A percentile compares a stretch with the other conserved stretches of the same genome.
These are phyloP conservation scores for Ectemnius lituratus DNA, from an alignment of 2,888 invertebrate genomes.

Conservation along the genomic window DNA sequence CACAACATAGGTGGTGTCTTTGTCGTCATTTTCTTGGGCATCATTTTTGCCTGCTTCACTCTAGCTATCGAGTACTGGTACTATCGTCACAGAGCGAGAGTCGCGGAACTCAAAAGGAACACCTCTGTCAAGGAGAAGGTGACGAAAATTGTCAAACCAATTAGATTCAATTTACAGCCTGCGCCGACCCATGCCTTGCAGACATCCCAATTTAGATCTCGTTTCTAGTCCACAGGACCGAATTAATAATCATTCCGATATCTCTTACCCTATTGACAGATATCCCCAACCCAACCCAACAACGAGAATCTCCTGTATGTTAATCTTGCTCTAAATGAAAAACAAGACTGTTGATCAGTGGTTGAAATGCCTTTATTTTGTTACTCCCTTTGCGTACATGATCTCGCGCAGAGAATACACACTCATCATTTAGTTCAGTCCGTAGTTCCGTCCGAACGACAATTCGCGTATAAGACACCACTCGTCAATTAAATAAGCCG, in stretches of 20 bases:
- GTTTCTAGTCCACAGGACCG: conserved; percentile 33
- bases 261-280: too few relatives aligned
- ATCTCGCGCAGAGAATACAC: conserved; percentile 56
- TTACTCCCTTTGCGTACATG: conserved; percentile 69
- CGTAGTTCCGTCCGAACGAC: conserved; percentile 6
- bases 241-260: neutral
- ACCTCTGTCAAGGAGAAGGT: conserved; percentile 31
- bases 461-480: neutral
- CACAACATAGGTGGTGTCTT: conserved; percentile 99
- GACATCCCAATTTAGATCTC: conserved; percentile 42
- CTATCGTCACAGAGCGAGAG: conserved; percentile 87
- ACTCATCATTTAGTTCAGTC: conserved; percentile 26
- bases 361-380: conserved; percentile 72
- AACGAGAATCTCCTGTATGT: too few relatives aligned
- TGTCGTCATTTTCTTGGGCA: conserved; percentile 97
- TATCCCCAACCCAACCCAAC: too few relatives aligned
- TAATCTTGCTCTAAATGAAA: too few relatives aligned
- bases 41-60: conserved; percentile 93
- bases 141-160: conserved; percentile 55
- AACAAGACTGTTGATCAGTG: conserved; percentile 35
- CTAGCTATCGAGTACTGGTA: conserved; percentile 97
- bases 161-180: conserved; percentile 68
- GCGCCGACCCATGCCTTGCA: conserved; percentile 67
- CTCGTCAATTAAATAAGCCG: conserved; percentile 29
- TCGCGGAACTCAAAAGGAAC: conserved; percentile 61